phyloP scores from a whole-genome alignment of 2,113 vertebrate species.

The Neodon shergylaensis region DNA sequence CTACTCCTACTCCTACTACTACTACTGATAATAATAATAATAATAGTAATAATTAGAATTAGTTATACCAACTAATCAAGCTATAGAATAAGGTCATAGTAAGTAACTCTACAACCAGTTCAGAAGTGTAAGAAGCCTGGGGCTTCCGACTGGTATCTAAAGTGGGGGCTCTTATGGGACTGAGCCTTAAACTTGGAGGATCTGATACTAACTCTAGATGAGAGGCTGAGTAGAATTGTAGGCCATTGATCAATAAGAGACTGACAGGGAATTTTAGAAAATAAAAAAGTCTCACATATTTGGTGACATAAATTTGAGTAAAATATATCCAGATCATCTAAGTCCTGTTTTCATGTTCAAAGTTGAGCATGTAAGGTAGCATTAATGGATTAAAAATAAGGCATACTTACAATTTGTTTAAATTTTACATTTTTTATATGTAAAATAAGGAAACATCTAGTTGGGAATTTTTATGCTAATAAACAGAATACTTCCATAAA shows the following conservation, averaged over 20 bases:
- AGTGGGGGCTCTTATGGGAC: background rate
- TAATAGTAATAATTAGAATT: background rate
- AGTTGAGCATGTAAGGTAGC: conserved; percentile 12
- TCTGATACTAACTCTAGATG: background rate
- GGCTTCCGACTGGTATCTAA: background rate
- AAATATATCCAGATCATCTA: background rate
- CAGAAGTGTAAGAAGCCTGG: background rate
- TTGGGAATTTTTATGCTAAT: conserved; percentile 24
- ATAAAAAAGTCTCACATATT: background rate
- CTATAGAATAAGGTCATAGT: background rate
- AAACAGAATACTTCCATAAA: conserved; percentile 40
- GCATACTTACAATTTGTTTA: background rate
- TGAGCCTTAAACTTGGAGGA: background rate
- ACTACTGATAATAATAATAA: background rate
- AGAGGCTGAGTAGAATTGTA: background rate
- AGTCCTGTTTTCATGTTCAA: conserved; percentile 44
- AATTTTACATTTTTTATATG: background rate
- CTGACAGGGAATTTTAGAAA: background rate
- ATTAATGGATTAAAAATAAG: background rate
- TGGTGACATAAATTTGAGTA: background rate
- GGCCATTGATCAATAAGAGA: background rate
- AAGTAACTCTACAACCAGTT: background rate
- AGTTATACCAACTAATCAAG: conserved; percentile 26
- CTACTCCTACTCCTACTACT: background rate
- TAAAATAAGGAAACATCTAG: conserved; percentile 30